Evolutionary conservation across 2,888 invertebrate species (phyloP).

Genomic region (Micoletzkya japonica): DNA sequence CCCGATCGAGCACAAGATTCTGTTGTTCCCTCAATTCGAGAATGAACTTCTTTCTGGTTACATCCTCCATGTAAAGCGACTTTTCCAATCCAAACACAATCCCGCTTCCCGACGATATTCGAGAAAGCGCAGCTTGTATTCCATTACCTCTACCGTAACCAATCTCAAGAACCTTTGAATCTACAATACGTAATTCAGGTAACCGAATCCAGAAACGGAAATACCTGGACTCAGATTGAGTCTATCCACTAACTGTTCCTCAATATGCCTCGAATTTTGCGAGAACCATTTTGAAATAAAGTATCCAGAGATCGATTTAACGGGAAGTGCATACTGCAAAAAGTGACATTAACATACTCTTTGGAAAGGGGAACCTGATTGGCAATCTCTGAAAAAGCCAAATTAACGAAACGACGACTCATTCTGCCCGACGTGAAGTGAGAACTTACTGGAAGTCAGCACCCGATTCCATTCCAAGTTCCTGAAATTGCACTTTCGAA

Average conservation of each 20-base stretch:
- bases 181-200: slow-evolving; percentile 30
- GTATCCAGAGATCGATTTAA: slow-evolving; percentile 41
- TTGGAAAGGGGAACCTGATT: slow-evolving; percentile 3
- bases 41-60: slow-evolving; percentile 40
- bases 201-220: no score
- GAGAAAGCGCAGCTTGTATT: slow-evolving; percentile 26
- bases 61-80: slow-evolving; percentile 54
- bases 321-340: slow-evolving; percentile 40
- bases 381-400: slow-evolving; percentile 26
- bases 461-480: no score
- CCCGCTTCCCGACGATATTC: slow-evolving; percentile 10
- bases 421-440: no score
- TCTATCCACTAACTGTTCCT: slow-evolving; percentile 3
- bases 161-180: slow-evolving; percentile 42
- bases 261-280: not conserved
- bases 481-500: no score
- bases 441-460: no score
- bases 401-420: slow-evolving; percentile 8
- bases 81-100: slow-evolving; percentile 53
- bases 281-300: slow-evolving; percentile 24
- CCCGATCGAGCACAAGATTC: slow-evolving; percentile 47
- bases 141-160: slow-evolving; percentile 49
- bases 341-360: not conserved
- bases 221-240: slow-evolving; percentile 9
- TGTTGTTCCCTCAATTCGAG: slow-evolving; percentile 48